These are phyloP conservation scores for Keiferia lycopersicella DNA, from an alignment of 2,888 invertebrate species.

Conservation along the genomic window DNA sequence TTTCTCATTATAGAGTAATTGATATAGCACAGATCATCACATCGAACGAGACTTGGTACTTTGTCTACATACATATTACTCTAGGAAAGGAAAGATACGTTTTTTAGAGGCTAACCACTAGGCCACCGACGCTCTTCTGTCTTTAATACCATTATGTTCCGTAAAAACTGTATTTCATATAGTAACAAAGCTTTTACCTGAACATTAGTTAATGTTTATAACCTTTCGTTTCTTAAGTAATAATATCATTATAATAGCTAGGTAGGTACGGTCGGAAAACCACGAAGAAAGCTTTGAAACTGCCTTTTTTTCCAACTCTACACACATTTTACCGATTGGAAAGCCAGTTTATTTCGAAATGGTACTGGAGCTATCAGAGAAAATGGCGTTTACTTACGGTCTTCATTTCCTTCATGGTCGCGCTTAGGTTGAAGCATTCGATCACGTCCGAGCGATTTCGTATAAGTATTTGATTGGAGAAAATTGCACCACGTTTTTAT, in stretches of 20 bases:
- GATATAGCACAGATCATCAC: background rate
- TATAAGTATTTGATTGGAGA: conserved; percentile 38
- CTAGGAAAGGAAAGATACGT: too few species aligned
- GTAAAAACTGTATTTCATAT: background rate
- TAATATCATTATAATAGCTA: too few species aligned
- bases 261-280: too few species aligned
- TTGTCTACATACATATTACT: too few species aligned
- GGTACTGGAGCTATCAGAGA: background rate
- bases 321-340: conserved; percentile 9
- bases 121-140: too few species aligned
- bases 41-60: conserved; percentile 6
- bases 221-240: too few species aligned
- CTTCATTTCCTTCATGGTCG: conserved; percentile 35
- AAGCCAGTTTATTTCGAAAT: background rate
- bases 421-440: conserved; percentile 35
- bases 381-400: conserved; percentile 12
- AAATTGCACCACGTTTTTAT: conserved; percentile 28
- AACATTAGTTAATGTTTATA: too few species aligned
- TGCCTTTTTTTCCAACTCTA: background rate
- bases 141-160: background rate
- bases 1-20: background rate
- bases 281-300: background rate
- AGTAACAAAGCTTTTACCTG: too few species aligned
- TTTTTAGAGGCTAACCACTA: too few species aligned
- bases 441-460: conserved; percentile 42